Percentiles rank a stretch among this genome's conserved stretches.
phyloP scores from a whole-genome alignment of 2,888 invertebrate species.

The Eupithecia subfuscata region DNA sequence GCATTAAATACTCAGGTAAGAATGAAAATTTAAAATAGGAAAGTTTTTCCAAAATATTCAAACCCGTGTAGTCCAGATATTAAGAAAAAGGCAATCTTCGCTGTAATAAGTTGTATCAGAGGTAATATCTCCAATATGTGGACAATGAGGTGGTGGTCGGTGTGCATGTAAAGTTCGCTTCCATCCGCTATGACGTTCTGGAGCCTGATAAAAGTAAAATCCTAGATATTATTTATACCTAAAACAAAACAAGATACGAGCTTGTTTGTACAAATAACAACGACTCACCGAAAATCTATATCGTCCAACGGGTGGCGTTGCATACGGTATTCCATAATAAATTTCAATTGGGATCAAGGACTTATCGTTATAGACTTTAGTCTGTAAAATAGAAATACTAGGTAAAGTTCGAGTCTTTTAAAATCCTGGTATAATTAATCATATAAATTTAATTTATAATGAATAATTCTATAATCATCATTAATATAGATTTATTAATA shows the following conservation, averaged over 20 bases:
- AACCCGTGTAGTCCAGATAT: constrained; percentile 94
- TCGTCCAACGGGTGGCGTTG: constrained; percentile 89
- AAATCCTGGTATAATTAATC: background rate
- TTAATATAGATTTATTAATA: too few relatives aligned
- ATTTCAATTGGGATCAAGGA: constrained; percentile 86
- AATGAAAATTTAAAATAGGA: background rate
- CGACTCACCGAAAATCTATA: constrained; percentile 87
- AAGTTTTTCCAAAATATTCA: constrained; percentile 24
- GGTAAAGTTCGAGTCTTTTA: too few relatives aligned
- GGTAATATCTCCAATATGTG: constrained; percentile 75
- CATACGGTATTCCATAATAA: constrained; percentile 92
- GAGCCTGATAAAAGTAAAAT: constrained; percentile 79
- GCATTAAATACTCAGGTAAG: constrained; percentile 9
- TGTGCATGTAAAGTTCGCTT: constrained; percentile 88
- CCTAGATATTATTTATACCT: background rate
- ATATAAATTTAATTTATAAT: background rate
- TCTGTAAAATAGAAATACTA: constrained; percentile 71
- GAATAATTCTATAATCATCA: too few relatives aligned
- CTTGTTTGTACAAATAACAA: background rate
- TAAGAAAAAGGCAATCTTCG: constrained; percentile 95
- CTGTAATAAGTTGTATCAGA: constrained; percentile 63
- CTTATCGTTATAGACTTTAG: constrained; percentile 86
- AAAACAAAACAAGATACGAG: constrained; percentile 10
- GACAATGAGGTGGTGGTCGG: constrained; percentile 88
- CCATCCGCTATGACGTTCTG: constrained; percentile 88